These are phyloP conservation scores for Oreochromis aureus DNA, from an alignment of 2,113 vertebrate genomes.

Conservation along the genomic window DNA sequence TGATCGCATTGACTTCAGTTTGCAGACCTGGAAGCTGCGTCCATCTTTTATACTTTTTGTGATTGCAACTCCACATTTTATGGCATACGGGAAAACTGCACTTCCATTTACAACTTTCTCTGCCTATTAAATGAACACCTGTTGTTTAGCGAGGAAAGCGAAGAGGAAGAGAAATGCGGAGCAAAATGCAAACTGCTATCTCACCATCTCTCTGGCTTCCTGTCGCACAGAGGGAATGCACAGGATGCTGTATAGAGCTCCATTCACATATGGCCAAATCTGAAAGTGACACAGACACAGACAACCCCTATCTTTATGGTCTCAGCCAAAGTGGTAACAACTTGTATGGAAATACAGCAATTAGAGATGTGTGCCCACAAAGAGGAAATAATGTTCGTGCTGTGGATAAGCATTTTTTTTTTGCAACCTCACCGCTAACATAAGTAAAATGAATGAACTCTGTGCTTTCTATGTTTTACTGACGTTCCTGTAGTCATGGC, in stretches of 20 bases:
- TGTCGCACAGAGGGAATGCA: constrained; percentile 82
- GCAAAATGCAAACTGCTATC: constrained; percentile 39
- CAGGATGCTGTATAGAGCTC: constrained; percentile 91
- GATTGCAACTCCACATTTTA: not conserved
- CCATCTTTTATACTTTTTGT: not conserved
- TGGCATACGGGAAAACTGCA: not conserved
- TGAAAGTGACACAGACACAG: constrained; percentile 39
- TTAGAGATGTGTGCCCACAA: not conserved
- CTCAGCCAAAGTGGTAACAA: not conserved
- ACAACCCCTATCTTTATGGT: not conserved
- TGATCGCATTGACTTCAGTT: not conserved
- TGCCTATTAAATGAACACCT: not conserved
- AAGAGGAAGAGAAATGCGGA: not conserved
- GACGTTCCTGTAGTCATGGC: not conserved
- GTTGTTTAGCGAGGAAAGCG: not conserved
- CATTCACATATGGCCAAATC: constrained; percentile 92
- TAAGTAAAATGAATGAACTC: not conserved
- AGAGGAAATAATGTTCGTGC: not conserved
- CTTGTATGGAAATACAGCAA: not conserved
- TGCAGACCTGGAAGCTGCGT: not conserved
- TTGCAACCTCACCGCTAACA: not conserved
- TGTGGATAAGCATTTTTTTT: not conserved
- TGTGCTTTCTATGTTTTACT: not conserved
- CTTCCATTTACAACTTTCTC: not conserved
- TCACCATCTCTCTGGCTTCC: constrained; percentile 93